Conservation (phyloP, 35 echinoderm and acorn worm genomes). For the Holothuria glaberrima region DNA sequence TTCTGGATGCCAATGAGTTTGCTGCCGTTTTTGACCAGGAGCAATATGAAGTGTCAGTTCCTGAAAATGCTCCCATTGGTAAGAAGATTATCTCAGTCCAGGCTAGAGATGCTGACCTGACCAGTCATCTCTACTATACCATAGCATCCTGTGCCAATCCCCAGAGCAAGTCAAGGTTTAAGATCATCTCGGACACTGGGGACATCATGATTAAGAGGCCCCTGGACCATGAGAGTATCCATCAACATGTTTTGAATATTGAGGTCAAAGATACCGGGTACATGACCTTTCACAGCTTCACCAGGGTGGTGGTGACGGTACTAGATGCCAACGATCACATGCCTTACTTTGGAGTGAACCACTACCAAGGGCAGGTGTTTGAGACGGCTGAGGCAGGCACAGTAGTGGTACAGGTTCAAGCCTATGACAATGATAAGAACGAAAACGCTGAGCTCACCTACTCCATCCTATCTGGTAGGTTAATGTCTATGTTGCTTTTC, state of each 20-base stretch:
- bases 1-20: conserved; percentile 86
- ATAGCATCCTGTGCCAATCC: conserved; percentile 63
- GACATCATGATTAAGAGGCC: conserved; percentile 58
- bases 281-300: conserved; percentile 66
- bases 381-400: conserved; percentile 86
- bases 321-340: conserved; percentile 91
- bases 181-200: conserved; percentile 68
- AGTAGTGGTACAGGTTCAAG: conserved; percentile 76
- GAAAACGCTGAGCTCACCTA: conserved; percentile 84
- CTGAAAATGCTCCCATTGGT: conserved; percentile 62
- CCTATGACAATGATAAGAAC: conserved; percentile 82
- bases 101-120: conserved; percentile 72
- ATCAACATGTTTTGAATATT: conserved; percentile 75
- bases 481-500: too few relatives aligned
- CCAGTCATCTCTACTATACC: conserved; percentile 70
- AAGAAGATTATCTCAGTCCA: conserved; percentile 55
- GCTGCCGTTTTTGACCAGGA: conserved; percentile 75
- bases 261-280: conserved; percentile 72
- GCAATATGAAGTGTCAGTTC: conserved; percentile 73
- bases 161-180: conserved; percentile 66
- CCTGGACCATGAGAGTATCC: conserved; percentile 83
- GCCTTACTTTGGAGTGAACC: conserved; percentile 73
- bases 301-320: conserved; percentile 75
- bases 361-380: conserved; percentile 87
- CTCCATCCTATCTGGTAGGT: conserved; percentile 81